These are phyloP conservation scores for Gymnogyps californianus DNA, from an alignment of 2,113 vertebrate species.

Conservation along the genomic window DNA sequence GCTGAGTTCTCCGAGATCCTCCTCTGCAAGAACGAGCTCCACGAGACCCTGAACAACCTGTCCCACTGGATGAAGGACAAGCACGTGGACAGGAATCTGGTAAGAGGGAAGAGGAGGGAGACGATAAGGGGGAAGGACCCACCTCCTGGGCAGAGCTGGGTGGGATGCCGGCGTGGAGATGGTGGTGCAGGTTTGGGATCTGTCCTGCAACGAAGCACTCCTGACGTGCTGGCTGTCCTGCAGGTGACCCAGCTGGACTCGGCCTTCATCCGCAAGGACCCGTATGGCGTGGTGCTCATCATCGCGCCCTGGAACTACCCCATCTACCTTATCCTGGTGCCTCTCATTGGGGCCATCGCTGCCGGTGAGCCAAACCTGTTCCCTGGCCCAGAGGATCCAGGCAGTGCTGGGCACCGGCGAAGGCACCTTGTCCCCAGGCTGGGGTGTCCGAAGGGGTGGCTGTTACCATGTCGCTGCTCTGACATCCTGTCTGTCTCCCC, in stretches of 20 bases:
- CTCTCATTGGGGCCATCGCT: slow-evolving; percentile 83
- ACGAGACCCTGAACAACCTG: slow-evolving; percentile 76
- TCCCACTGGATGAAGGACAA: slow-evolving; percentile 80
- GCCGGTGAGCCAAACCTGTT: slow-evolving; percentile 69
- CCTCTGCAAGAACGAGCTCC: slow-evolving; percentile 73
- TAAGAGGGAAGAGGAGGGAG: slow-evolving; percentile 33
- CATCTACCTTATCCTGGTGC: slow-evolving; percentile 74
- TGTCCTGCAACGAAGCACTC: not conserved
- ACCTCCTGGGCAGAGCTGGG: not conserved
- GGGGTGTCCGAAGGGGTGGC: not conserved
- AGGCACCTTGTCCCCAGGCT: not conserved
- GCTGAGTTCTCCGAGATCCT: slow-evolving; percentile 77
- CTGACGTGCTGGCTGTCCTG: not conserved
- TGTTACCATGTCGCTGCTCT: not conserved
- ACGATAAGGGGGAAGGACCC: not conserved
- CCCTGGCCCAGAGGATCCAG: not conserved
- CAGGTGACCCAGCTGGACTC: slow-evolving; percentile 77
- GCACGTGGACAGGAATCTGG: slow-evolving; percentile 74
- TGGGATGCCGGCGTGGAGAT: not conserved
- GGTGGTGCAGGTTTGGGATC: not conserved
- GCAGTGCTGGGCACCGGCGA: not conserved
- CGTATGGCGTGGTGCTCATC: slow-evolving; percentile 82
- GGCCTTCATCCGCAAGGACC: slow-evolving; percentile 81
- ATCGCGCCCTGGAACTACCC: slow-evolving; percentile 82
- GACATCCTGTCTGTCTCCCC: not conserved